These are phyloP conservation scores for Chrysomela aeneicollis DNA, from an alignment of 2,888 invertebrate species.

Conservation along the genomic window DNA sequence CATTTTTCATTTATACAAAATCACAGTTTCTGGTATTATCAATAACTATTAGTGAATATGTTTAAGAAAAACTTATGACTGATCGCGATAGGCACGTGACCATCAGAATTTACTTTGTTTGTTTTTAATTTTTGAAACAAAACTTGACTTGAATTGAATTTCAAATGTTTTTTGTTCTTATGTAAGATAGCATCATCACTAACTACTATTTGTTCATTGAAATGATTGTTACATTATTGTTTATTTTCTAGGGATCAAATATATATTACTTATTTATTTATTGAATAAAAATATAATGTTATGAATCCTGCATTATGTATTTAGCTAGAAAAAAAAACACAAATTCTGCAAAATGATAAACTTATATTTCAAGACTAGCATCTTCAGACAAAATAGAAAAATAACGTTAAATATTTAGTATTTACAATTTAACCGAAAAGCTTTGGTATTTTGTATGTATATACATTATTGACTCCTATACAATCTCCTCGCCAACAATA, in stretches of 20 bases:
- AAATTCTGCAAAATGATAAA: constrained; percentile 20
- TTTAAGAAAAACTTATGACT: too few relatives aligned
- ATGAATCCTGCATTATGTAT: background rate
- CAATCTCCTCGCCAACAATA: background rate
- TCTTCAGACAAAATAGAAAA: constrained; percentile 37
- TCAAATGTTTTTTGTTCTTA: too few relatives aligned
- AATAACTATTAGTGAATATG: too few relatives aligned
- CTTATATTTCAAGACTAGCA: constrained; percentile 38
- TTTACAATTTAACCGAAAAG: constrained; percentile 31
- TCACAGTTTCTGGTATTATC: too few relatives aligned
- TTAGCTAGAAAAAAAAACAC: background rate
- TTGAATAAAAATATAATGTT: constrained; percentile 5
- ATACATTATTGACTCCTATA: background rate
- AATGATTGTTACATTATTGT: constrained; percentile 11
- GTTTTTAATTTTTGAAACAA: too few relatives aligned
- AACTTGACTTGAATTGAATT: too few relatives aligned
- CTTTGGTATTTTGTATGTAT: constrained; percentile 31
- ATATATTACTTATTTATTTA: too few relatives aligned
- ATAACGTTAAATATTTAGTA: constrained; percentile 27
- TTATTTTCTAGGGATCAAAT: constrained; percentile 7
- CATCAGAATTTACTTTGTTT: too few relatives aligned
- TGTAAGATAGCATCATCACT: too few relatives aligned
- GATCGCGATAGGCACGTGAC: too few relatives aligned
- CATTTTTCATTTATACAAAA: too few relatives aligned
- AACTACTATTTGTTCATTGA: too few relatives aligned